Evolutionary conservation across 2,888 invertebrate species (phyloP).

Genomic region (Drepana falcataria): DNA sequence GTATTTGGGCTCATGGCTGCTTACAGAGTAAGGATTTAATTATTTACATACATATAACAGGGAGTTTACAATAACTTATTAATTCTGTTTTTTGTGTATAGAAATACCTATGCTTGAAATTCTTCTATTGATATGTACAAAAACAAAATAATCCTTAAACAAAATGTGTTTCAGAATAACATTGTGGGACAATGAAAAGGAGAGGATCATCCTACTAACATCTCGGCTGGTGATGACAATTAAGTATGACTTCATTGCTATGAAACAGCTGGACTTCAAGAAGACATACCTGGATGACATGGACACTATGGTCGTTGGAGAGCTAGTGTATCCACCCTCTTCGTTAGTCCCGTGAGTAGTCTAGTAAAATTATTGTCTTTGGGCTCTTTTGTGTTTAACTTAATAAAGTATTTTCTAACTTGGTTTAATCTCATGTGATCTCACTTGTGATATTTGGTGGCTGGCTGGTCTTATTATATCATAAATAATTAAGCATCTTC

Average conservation of each 20-base stretch:
- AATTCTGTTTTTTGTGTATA: too few relatives aligned
- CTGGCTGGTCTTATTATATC: too few relatives aligned
- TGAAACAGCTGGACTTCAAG: slow-evolving; percentile 84
- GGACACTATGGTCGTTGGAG: slow-evolving; percentile 86
- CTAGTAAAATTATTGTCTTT: slow-evolving; percentile 8
- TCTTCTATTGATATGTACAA: too few relatives aligned
- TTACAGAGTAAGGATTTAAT: slow-evolving; percentile 84
- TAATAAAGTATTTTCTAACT: background rate
- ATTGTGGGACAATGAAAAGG: slow-evolving; percentile 92
- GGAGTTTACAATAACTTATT: too few relatives aligned
- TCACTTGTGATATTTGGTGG: too few relatives aligned
- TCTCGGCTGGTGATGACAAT: slow-evolving; percentile 85
- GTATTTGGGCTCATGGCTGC: slow-evolving; percentile 85
- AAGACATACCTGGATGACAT: slow-evolving; percentile 83
- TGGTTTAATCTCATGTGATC: too few relatives aligned
- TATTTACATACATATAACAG: background rate
- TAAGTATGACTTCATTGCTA: slow-evolving; percentile 92
- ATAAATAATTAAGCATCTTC: too few relatives aligned
- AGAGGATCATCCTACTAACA: slow-evolving; percentile 86
- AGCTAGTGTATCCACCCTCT: slow-evolving; percentile 87
- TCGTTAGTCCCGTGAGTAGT: slow-evolving; percentile 90
- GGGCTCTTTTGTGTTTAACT: background rate
- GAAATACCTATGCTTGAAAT: too few relatives aligned
- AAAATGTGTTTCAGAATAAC: slow-evolving; percentile 81
- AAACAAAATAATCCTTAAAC: too few relatives aligned